A percentile compares a stretch with the other conserved stretches of the same genome.
Conservation (phyloP, 2,797 vertebrate species). For the Eleutherodactylus coqui region DNA sequence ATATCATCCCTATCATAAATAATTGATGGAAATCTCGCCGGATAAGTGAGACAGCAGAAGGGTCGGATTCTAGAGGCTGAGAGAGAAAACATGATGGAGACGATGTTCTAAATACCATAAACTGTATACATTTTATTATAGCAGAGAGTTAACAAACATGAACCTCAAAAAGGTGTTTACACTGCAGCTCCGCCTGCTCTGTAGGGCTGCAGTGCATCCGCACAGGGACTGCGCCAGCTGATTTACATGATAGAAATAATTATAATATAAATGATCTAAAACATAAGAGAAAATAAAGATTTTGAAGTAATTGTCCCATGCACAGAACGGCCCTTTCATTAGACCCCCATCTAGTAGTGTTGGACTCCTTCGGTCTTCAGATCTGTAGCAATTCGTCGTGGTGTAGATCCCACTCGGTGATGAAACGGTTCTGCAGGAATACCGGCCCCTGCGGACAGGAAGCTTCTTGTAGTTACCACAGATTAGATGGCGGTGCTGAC, state of each 20-base stretch:
- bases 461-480: too few species aligned
- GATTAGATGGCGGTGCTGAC: too few species aligned
- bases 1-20: background rate
- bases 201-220: background rate
- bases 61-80: background rate
- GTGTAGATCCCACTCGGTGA: too few species aligned
- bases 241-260: too few species aligned
- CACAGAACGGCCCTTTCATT: too few species aligned
- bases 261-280: too few species aligned
- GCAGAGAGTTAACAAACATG: background rate
- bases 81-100: background rate
- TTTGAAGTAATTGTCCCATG: background rate
- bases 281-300: background rate
- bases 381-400: too few species aligned
- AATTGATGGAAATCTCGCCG: slow-evolving; percentile 13
- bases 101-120: too few species aligned
- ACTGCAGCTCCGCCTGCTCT: background rate
- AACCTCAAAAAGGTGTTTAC: background rate
- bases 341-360: too few species aligned
- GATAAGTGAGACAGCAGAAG: slow-evolving; percentile 3
- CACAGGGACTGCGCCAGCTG: background rate
- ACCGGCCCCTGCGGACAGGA: too few species aligned
- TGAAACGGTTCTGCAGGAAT: too few species aligned
- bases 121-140: background rate
- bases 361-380: too few species aligned